Base-by-base conservation (phyloP, 2,797 vertebrate genomes). In the Tadarida brasiliensis region DNA sequence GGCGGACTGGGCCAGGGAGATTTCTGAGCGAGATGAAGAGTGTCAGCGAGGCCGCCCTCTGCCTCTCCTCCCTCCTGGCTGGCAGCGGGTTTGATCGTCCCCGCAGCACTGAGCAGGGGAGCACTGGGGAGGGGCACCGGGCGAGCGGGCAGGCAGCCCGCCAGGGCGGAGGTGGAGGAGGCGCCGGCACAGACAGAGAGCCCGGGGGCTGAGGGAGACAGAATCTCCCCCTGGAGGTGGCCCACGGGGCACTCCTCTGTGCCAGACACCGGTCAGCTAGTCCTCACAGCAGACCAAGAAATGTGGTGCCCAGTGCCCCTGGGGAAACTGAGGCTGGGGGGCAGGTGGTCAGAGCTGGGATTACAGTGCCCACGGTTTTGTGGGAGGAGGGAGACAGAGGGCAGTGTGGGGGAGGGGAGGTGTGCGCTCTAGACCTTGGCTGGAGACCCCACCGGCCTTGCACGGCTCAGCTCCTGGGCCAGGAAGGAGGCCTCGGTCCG, bases 71-170 rank as follows among this genome's bases (percentile, higher is more conserved):
- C 14, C 83, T 51, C 17, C 47, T 3, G 61, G 35, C 49, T 81
- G 90, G 77, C 44, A 33, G 94, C 39, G 71, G 85, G 67, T 91
- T 71, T 87, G 84, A 85, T 82, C 70, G 47, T 84, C 67, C 33
- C 65, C 82, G 5, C 44, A 35, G 61, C 10, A 0, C 68, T 7
- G 76, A 95, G 96, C 49, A 1, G 16, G 30, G 90, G 92, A 51
- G 80, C 80, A 3, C 63, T 76, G 33, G 26, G 59, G 80, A n/a
- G 44, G 7, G 54, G 33, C 10, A 6, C 49, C 16, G 12, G 44
- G 89, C 56, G 22, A 12, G 61, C 70, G 26, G 88, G 26, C 59
- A 67, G 94, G 90, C 87, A 49, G 91, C 51, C 15, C 16, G 91
- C 93, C 83, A 47, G 71, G 56, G 59, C 14, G 78, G 90, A 68